Evolutionary conservation across 2,113 vertebrate species (phyloP).

Genomic region (Cheirogaleus medius): DNA sequence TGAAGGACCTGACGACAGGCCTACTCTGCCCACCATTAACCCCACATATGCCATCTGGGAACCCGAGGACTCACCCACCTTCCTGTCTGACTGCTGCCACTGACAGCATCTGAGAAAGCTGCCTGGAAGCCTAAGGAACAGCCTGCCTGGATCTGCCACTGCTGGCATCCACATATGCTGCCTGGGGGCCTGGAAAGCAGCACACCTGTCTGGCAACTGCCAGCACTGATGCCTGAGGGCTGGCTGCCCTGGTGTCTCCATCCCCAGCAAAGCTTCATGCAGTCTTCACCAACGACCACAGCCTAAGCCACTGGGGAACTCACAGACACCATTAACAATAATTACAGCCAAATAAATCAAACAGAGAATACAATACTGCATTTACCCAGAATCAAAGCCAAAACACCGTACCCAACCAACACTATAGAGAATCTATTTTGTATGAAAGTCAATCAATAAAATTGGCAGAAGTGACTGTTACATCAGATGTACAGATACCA

Average conservation of each 20-base stretch:
- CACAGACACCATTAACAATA: background rate
- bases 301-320: background rate
- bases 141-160: background rate
- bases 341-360: background rate
- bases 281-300: background rate
- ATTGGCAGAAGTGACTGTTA: background rate
- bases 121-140: background rate
- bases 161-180: background rate
- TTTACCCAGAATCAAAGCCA: background rate
- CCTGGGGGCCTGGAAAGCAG: background rate
- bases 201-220: background rate
- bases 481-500: background rate
- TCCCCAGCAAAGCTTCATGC: background rate
- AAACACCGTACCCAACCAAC: background rate
- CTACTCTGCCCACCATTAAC: background rate
- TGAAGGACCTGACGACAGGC: background rate
- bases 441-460: background rate
- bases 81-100: background rate
- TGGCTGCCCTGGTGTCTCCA: background rate
- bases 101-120: background rate
- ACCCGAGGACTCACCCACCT: background rate
- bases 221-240: background rate
- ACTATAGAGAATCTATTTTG: background rate
- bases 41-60: background rate
- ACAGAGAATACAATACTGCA: background rate